Percentiles rank a stretch among this genome's conserved stretches.
phyloP scores from a whole-genome alignment of 2,888 invertebrate genomes.

The Unio delphinus region DNA sequence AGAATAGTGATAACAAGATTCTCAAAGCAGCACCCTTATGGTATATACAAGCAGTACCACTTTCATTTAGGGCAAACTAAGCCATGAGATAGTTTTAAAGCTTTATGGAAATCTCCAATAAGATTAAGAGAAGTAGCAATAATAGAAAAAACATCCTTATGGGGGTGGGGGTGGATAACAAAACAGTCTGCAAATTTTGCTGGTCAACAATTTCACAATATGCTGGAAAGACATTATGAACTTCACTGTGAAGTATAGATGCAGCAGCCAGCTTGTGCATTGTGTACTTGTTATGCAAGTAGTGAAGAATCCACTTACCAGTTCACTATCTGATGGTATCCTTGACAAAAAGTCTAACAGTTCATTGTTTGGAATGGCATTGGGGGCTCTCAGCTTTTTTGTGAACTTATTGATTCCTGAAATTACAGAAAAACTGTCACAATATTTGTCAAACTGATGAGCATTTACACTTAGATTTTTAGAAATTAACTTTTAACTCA shows the following conservation, averaged over 20 bases:
- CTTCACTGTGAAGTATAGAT: neutral
- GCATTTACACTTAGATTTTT: too few species aligned
- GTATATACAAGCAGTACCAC: too few species aligned
- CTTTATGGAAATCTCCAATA: too few species aligned
- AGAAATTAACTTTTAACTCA: too few species aligned
- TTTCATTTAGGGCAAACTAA: too few species aligned
- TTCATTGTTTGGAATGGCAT: constrained; percentile 97
- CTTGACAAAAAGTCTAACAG: constrained; percentile 93
- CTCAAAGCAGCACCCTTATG: too few species aligned
- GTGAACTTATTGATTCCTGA: constrained; percentile 90
- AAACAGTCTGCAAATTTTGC: too few species aligned
- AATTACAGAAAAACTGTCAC: constrained; percentile 18
- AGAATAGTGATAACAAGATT: too few species aligned
- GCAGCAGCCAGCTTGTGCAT: neutral
- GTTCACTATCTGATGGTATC: constrained; percentile 93
- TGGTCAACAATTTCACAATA: neutral
- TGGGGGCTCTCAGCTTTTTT: constrained; percentile 90
- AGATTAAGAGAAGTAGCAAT: too few species aligned
- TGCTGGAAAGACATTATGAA: neutral
- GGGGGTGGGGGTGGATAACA: too few species aligned
- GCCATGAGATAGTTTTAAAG: too few species aligned
- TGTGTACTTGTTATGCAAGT: neutral
- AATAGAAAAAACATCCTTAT: too few species aligned
- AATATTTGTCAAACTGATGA: neutral
- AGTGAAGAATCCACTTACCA: constrained; percentile 75